Base-by-base conservation (phyloP, 2,888 invertebrate species). In the Tigriopus californicus region DNA sequence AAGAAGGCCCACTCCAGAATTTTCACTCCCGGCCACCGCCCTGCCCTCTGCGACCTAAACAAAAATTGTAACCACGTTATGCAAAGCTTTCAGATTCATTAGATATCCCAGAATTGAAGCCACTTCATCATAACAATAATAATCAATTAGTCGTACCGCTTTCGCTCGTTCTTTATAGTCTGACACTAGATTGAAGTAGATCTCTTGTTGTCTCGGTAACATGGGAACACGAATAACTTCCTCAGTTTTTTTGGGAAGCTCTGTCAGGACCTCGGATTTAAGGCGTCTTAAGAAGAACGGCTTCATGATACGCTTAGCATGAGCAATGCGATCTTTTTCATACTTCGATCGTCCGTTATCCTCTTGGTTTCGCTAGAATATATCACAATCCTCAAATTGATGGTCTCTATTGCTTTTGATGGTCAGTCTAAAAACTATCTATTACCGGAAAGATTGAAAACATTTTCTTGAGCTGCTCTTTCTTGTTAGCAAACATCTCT, bases 271-370 rank as follows among this genome's bases (percentile, higher is more conserved):
- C 65, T 92, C 88, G 22, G 77, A 73, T 71, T 95, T 95, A 52
- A 94, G 73, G 61, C 97, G 75, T 18, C 95, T 75, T 49, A 97
- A 75, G 2, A 95, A 81, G 70, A 97, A 97, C 0, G 97, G 97
- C 70, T 85, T 86, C 85, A 97, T 91, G 64, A 97, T 94, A 55
- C 83, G 77, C 69, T 95, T 94, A 0, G 95, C 95, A 67, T 92
- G 87, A 13, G 81, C 81, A 48, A 97, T 85, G 70, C 91, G 86
- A 60, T 86, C 83, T 68, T 81, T 79, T 69, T 92, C 94, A 71
- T 91, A 95, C n/a, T 81, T 73, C 0, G 84, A 82, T 20, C 68
- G 66, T 40, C 77, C 70, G 41, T 79, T 79, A 10, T 81, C 80
- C 11, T 78, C 77, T 0, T 61, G 62, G 10, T 46, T 33, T 33